These are phyloP conservation scores for Drosophila robusta DNA, from an alignment of 2,888 invertebrate genomes.

Conservation along the genomic window DNA sequence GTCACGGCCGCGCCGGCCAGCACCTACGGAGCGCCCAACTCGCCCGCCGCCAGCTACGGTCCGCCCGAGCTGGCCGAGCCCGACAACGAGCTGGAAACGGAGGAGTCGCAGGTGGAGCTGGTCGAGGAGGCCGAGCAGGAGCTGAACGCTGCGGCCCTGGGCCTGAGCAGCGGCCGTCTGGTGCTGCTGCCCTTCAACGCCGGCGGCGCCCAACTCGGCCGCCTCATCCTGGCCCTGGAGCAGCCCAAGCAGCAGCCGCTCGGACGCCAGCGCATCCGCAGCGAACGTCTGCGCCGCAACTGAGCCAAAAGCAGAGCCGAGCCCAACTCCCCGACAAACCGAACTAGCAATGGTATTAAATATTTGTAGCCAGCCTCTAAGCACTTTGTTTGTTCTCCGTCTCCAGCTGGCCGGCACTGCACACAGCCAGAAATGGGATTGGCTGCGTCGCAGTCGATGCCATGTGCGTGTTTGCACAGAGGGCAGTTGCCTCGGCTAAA, in stretches of 20 bases:
- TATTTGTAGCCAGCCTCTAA: conserved; percentile 46
- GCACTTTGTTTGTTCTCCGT: conserved; percentile 28
- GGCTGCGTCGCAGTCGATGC: conserved; percentile 46
- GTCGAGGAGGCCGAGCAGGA: conserved; percentile 63
- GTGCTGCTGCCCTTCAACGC: conserved; percentile 76
- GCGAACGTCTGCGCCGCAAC: conserved; percentile 63
- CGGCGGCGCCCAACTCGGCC: conserved; percentile 62
- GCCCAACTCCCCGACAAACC: conserved; percentile 8
- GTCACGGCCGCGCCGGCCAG: conserved; percentile 58
- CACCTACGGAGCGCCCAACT: conserved; percentile 73
- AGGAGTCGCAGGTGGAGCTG: conserved; percentile 73
- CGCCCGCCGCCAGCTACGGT: conserved; percentile 74
- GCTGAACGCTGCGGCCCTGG: conserved; percentile 42
- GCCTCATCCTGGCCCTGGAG: conserved; percentile 67
- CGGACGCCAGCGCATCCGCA: conserved; percentile 48
- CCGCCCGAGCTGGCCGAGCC: conserved; percentile 59
- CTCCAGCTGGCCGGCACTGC: conserved; percentile 5
- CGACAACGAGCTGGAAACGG: conserved; percentile 62
- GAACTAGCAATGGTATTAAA: conserved; percentile 47
- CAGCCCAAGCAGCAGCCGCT: conserved; percentile 37
- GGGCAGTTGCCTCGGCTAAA: conserved; percentile 58
- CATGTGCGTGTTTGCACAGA: conserved; percentile 42
- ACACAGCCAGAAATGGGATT: conserved; percentile 54
- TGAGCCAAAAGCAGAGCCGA: neutral
- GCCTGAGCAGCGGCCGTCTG: conserved; percentile 71